Percentiles rank a stretch among this genome's conserved stretches.
Conservation (phyloP, 2,888 invertebrate genomes). For the Mimachlamys varia region DNA sequence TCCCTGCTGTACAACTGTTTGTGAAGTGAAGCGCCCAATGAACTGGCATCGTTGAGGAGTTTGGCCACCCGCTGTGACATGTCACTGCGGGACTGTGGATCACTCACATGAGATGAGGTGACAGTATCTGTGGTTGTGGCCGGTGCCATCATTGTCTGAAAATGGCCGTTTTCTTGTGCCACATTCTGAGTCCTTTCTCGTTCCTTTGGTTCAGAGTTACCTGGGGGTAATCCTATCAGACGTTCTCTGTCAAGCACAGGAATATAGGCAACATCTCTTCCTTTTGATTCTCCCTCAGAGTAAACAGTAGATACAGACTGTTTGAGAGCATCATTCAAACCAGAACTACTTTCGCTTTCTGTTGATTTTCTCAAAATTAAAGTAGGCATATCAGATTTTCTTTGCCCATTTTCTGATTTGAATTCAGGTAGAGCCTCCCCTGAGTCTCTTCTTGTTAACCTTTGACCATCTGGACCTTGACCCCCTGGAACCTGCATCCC, state of each 20-base stretch:
- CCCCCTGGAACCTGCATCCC: constrained; percentile 18
- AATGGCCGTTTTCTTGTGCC: background rate
- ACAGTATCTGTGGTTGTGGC: background rate
- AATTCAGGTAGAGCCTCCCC: background rate
- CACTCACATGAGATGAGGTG: background rate
- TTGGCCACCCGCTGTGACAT: constrained; percentile 62
- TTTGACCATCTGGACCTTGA: background rate
- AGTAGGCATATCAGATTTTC: background rate
- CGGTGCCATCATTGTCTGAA: background rate
- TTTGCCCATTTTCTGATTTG: background rate
- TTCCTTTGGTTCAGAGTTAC: background rate
- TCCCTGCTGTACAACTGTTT: constrained; percentile 43
- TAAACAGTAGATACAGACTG: background rate
- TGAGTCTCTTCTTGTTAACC: constrained; percentile 16
- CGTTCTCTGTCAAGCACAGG: background rate
- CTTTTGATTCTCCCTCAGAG: background rate
- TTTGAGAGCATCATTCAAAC: background rate
- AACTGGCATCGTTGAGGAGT: constrained; percentile 59
- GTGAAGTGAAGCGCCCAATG: constrained; percentile 49
- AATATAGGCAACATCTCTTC: background rate
- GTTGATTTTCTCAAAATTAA: background rate
- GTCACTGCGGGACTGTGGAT: constrained; percentile 55
- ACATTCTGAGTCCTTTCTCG: background rate
- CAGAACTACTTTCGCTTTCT: background rate
- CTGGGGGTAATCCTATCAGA: background rate